Evolutionary conservation across 2,797 vertebrate species (phyloP), one percentile per base, ranked within the genome.

Genomic region (Micropoecilia bifurca): DNA sequence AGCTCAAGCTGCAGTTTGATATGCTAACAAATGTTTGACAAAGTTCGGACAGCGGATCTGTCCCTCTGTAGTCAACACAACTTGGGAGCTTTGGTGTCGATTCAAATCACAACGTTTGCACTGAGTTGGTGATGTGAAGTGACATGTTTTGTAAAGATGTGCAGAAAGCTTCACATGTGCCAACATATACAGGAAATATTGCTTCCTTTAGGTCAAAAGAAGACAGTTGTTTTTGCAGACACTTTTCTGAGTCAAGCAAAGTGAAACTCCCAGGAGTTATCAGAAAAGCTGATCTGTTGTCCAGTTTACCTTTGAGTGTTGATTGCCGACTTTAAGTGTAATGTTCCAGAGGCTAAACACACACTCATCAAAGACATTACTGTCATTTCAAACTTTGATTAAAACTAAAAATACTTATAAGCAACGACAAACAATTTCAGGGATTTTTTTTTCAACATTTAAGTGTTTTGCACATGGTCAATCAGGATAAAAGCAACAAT

Each of bases 21-120:
- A 57, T 80, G 36, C 71, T 79, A 90, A 76, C 75, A 90, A 85
- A 88, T 66, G 88, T 84, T 85, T 91, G 82, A 85, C 68, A 68
- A 76, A 77, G 53, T 76, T 18, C 16, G 10, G 76, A 45, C 79
- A 77, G 45, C 78, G 77, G 59, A 48, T 80, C 75, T 77, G 43
- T 77, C 30, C 81, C 80, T 81, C 84, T 79, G 84, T 73, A 18
- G 6, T 0, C 43, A 57, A 39, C 6, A 6, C 76, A 77, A 78
- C 74, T 77, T 48, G 88, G 82, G 68, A 61, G 36, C 83, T 50
- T 78, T 72, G 78, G 79, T 87, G 85, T 77, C 79, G 80, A 78
- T 76, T 89, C 87, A 55, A 82, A 77, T 78, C 71, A 81, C 20
- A 41, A 41, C 36, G 5, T 36, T 68, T 22, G 36, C 4, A 41